These are phyloP conservation scores for Chaetogeoica ovagalla DNA, from an alignment of 2,888 invertebrate genomes.

Conservation along the genomic window DNA sequence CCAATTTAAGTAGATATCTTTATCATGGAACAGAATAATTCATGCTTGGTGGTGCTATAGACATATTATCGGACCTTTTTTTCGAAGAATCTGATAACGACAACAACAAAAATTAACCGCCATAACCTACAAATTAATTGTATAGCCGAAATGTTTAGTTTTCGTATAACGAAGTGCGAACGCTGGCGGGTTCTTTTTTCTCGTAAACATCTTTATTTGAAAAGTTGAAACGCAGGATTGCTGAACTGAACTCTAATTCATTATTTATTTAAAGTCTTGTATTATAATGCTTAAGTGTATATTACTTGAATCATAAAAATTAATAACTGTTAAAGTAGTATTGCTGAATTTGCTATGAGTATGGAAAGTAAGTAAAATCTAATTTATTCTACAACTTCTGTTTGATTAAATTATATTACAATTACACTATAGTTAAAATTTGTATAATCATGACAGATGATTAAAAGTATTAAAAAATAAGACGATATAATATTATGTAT, in stretches of 20 bases:
- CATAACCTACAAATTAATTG: constrained; percentile 34
- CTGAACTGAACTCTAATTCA: neutral
- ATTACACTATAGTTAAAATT: neutral
- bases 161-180: neutral
- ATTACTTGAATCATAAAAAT: neutral
- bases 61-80: too few relatives aligned
- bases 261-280: neutral
- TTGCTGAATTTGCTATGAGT: neutral
- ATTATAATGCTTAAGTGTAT: neutral
- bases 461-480: too few relatives aligned
- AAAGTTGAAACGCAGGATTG: neutral
- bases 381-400: neutral
- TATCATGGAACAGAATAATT: too few relatives aligned
- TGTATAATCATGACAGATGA: neutral
- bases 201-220: neutral
- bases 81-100: neutral
- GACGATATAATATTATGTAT: neutral
- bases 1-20: too few relatives aligned
- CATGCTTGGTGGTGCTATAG: too few relatives aligned
- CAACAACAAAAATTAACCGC: constrained; percentile 15
- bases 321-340: neutral
- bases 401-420: neutral
- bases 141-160: neutral
- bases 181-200: neutral
- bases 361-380: constrained; percentile 24